phyloP scores from a whole-genome alignment of 2,113 vertebrate species.

The Jacana jacana region DNA sequence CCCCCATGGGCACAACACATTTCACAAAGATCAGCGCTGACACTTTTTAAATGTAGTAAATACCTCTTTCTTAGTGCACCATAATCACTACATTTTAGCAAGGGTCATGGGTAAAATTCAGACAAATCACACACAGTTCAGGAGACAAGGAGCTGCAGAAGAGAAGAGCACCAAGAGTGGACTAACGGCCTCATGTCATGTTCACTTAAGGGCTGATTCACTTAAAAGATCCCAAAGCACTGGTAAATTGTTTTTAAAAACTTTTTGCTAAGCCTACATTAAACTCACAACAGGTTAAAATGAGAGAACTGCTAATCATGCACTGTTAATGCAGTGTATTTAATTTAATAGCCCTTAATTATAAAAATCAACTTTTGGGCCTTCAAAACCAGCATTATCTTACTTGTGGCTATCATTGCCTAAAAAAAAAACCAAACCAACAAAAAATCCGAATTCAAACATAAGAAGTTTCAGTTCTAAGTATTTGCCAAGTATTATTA shows the following conservation, averaged over 20 bases:
- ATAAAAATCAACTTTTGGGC: neutral
- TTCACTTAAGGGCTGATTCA: neutral
- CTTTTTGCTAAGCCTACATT: neutral
- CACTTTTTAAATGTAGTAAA: conserved; percentile 57
- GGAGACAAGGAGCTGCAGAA: neutral
- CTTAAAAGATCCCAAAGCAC: neutral
- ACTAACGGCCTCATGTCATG: accelerated
- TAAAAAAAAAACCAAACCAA: neutral
- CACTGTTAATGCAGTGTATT: neutral
- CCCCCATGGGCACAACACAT: conserved; percentile 39
- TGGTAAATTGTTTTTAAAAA: neutral
- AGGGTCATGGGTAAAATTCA: neutral
- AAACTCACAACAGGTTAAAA: neutral
- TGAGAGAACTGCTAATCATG: neutral
- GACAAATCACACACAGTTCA: neutral
- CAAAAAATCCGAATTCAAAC: neutral
- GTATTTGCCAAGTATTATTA: no score
- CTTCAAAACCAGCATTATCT: neutral
- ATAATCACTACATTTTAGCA: neutral
- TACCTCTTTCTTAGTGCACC: neutral
- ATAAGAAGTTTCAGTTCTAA: neutral
- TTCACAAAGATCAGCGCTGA: conserved; percentile 20
- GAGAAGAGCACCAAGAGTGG: neutral
- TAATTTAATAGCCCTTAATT: neutral
- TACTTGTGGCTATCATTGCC: neutral